These are phyloP conservation scores for Notothenia coriiceps DNA, from an alignment of 2,113 vertebrate species.

Conservation along the genomic window DNA sequence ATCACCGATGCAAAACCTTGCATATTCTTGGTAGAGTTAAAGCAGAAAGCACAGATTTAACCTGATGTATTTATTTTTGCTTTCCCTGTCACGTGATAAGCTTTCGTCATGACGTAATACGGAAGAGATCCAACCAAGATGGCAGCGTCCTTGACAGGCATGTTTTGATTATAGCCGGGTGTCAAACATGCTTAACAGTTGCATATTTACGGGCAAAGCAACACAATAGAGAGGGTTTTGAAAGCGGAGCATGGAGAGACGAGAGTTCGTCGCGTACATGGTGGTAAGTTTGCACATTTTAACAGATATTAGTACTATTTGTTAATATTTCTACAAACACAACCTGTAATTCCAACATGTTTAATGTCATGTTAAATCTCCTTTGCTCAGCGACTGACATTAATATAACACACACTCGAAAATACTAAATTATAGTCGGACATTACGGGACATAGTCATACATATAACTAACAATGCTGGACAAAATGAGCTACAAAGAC, in stretches of 20 bases:
- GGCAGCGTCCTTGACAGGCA: slow-evolving; percentile 81
- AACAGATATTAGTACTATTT: too few relatives aligned
- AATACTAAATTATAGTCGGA: neutral
- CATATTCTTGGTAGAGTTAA: neutral
- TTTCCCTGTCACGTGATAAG: neutral
- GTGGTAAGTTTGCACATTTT: slow-evolving; percentile 73
- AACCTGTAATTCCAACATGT: neutral
- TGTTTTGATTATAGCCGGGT: slow-evolving; percentile 45
- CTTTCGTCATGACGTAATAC: slow-evolving; percentile 56
- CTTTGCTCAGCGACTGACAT: too few relatives aligned
- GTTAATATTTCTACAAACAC: neutral
- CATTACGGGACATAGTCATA: neutral
- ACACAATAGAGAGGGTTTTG: neutral
- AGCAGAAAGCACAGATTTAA: too few relatives aligned
- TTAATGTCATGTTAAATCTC: neutral
- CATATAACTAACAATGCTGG: neutral
- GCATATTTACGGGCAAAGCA: neutral
- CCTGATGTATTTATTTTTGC: neutral
- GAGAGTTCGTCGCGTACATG: slow-evolving; percentile 79
- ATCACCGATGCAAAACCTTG: too few relatives aligned
- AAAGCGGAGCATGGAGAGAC: slow-evolving; percentile 76
- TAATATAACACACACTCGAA: neutral
- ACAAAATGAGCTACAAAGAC: neutral
- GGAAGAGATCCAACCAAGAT: slow-evolving; percentile 71
- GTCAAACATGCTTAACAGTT: slow-evolving; percentile 13